phyloP scores from a whole-genome alignment of 2,797 vertebrate species.

The Melopsittacus undulatus region DNA sequence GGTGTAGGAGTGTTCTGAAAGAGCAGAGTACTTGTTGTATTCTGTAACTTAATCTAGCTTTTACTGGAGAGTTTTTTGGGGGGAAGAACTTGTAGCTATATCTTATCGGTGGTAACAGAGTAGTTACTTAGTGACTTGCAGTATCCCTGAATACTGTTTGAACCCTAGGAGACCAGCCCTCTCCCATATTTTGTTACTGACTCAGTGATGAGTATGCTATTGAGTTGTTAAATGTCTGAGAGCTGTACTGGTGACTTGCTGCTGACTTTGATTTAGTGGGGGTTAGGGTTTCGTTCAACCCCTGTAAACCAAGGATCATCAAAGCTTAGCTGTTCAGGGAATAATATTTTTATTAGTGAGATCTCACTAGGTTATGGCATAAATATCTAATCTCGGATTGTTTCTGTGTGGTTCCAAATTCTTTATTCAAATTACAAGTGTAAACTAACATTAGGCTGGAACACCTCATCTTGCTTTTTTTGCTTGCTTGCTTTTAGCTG shows the following conservation, averaged over 20 bases:
- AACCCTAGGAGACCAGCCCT: not conserved
- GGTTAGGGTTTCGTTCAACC: not conserved
- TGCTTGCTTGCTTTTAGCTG: not conserved
- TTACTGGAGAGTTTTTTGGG: not conserved
- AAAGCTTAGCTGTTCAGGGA: not conserved
- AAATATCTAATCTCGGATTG: not conserved
- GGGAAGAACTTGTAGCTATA: not conserved
- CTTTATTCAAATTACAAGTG: not conserved
- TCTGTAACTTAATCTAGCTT: not conserved
- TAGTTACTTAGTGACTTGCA: not conserved
- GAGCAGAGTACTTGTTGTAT: not conserved
- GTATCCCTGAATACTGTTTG: not conserved
- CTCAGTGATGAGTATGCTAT: not conserved
- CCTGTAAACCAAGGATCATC: not conserved
- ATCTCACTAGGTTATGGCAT: not conserved
- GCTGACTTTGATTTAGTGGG: not conserved
- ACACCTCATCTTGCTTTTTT: not conserved
- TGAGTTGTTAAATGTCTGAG: not conserved
- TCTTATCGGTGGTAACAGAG: not conserved
- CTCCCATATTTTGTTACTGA: not conserved
- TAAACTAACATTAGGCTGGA: not conserved
- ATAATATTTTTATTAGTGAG: not conserved
- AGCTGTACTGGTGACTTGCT: not conserved
- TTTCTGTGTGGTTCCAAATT: not conserved
- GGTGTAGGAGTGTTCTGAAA: not conserved